Percentiles rank a stretch among this genome's conserved stretches.
These are phyloP conservation scores for Aspiorhynchus laticeps DNA, from an alignment of 2,113 vertebrate species.

Conservation along the genomic window DNA sequence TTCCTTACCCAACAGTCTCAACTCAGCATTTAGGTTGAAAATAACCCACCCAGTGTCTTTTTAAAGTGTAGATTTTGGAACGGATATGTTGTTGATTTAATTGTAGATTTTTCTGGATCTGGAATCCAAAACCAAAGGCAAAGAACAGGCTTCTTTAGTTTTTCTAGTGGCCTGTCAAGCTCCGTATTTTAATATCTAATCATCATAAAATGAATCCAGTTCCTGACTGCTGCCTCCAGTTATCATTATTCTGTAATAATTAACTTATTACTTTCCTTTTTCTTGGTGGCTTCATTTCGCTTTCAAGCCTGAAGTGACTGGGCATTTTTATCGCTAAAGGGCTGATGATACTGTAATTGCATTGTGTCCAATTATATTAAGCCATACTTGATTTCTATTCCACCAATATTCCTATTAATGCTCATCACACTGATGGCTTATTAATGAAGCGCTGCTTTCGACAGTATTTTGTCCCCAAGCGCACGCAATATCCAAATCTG, in stretches of 20 bases:
- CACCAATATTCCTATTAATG: neutral
- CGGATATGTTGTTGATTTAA: neutral
- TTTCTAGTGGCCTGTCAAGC: neutral
- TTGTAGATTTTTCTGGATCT: neutral
- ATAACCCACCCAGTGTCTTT: neutral
- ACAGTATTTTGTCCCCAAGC: neutral
- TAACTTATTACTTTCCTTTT: neutral
- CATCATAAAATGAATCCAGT: neutral
- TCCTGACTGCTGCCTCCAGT: neutral
- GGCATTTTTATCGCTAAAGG: neutral
- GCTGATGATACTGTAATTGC: neutral
- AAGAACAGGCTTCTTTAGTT: neutral
- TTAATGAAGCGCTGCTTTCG: slow-evolving; percentile 13
- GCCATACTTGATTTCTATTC: neutral
- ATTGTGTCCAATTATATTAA: neutral
- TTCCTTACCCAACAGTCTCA: too few species aligned
- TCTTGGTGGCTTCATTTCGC: neutral
- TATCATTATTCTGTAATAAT: neutral
- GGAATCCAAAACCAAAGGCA: neutral
- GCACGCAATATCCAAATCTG: neutral
- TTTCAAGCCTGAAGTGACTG: neutral
- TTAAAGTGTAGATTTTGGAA: neutral
- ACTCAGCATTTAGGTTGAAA: neutral
- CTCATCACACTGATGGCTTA: neutral
- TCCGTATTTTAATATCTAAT: neutral